phyloP scores from a whole-genome alignment of 2,888 invertebrate species.

The Metacarcinus magister region DNA sequence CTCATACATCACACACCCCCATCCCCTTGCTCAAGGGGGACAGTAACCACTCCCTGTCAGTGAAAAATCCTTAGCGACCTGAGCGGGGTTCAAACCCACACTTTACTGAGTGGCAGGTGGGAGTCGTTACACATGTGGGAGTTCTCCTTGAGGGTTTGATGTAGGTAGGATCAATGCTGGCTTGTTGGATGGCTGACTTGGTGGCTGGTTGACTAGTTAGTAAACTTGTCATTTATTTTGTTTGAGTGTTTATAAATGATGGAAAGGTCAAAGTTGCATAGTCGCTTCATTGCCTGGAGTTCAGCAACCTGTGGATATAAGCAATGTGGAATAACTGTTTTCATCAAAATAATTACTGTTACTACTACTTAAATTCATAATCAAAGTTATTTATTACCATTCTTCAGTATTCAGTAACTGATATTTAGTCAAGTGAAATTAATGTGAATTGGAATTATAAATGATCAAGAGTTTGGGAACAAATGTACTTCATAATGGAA shows the following conservation, averaged over 20 bases:
- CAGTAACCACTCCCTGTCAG: no score
- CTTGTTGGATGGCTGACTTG: not conserved
- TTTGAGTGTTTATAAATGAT: slow-evolving; percentile 67
- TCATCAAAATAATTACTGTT: not conserved
- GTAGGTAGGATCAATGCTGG: not conserved
- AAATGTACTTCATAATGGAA: no score
- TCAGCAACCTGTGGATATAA: slow-evolving; percentile 69
- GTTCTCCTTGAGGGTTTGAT: no score
- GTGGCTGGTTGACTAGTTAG: not conserved
- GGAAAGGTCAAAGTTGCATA: slow-evolving; percentile 66
- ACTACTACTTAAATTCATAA: not conserved
- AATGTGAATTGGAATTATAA: no score
- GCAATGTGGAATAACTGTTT: not conserved
- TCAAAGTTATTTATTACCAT: not conserved
- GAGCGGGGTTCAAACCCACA: no score
- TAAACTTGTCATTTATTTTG: slow-evolving; percentile 62
- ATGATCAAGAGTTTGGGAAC: no score
- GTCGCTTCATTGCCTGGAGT: slow-evolving; percentile 51
- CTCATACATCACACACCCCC: no score
- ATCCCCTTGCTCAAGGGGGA: no score
- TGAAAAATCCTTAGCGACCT: no score
- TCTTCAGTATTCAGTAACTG: no score
- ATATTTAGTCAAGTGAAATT: not conserved
- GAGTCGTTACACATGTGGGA: no score
- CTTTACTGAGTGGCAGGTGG: no score